phyloP scores from a whole-genome alignment of 2,888 invertebrate genomes.

The Charanyca ferruginea region DNA sequence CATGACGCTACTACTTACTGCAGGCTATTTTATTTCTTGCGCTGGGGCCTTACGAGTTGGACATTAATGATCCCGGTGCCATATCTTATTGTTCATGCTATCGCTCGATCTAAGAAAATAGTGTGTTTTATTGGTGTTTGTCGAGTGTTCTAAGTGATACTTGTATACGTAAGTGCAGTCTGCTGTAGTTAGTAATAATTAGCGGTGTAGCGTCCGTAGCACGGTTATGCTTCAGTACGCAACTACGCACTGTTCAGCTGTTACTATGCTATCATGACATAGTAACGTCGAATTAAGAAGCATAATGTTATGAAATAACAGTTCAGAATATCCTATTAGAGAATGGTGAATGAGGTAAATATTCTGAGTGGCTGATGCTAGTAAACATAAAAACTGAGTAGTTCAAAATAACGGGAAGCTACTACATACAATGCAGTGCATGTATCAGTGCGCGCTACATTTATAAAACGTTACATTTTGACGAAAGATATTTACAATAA shows the following conservation, averaged over 20 bases:
- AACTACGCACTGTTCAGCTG: constrained; percentile 52
- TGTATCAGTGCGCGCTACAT: constrained; percentile 36
- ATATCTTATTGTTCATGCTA: constrained; percentile 14
- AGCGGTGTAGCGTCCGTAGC: constrained; percentile 42
- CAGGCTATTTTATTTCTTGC: constrained; percentile 51
- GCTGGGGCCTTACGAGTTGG: constrained; percentile 27
- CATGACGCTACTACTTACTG: constrained; percentile 73
- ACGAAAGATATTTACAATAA: constrained; percentile 52
- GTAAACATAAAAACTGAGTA: constrained; percentile 28
- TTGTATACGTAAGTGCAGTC: constrained; percentile 50
- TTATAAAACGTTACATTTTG: constrained; percentile 44
- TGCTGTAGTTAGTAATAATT: constrained; percentile 58
- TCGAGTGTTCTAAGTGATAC: constrained; percentile 55
- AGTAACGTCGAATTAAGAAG: constrained; percentile 36
- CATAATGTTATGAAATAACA: constrained; percentile 27
- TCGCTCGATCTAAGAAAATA: constrained; percentile 24
- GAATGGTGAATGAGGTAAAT: constrained; percentile 21
- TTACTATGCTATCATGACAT: constrained; percentile 52
- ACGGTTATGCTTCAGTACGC: constrained; percentile 47
- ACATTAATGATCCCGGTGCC: constrained; percentile 17
- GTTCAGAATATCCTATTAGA: constrained; percentile 13
- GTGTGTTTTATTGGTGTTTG: constrained; percentile 26
- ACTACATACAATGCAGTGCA: constrained; percentile 7
- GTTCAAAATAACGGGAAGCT: constrained; percentile 40
- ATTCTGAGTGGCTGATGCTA: constrained; percentile 27